Evolutionary conservation across 1,140 invertebrate species (phyloP).

Genomic region (Papilio machaon): DNA sequence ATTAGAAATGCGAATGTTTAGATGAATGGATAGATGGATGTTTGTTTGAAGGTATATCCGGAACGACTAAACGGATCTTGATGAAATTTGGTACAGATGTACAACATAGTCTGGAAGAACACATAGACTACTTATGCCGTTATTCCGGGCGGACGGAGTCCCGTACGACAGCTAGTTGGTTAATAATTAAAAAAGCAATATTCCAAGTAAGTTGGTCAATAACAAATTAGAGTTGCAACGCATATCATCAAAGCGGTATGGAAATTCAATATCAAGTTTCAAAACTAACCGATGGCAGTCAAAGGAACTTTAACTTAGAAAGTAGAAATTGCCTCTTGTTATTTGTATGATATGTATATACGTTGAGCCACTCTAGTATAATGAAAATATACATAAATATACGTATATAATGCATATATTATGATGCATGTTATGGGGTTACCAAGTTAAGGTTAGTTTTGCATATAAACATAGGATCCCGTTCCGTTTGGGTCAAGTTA

Average conservation of each 20-base stretch:
- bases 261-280: slow-evolving; percentile 5
- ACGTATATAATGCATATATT: not conserved
- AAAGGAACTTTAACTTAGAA: slow-evolving; percentile 4
- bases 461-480: not conserved
- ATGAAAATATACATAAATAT: not conserved
- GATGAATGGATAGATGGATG: no score
- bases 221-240: not conserved
- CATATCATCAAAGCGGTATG: not conserved
- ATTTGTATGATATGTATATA: not conserved
- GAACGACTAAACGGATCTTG: no score
- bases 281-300: not conserved
- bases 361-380: not conserved
- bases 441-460: not conserved
- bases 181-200: no score
- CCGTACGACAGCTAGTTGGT: no score
- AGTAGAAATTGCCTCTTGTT: slow-evolving; percentile 1
- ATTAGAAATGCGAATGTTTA: no score
- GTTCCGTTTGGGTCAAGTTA: not conserved
- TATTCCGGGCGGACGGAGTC: no score
- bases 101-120: no score
- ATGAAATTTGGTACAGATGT: no score
- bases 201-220: not conserved
- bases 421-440: no score
- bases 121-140: no score
- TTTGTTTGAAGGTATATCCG: no score